phyloP scores from a whole-genome alignment of 2,797 vertebrate genomes.

The Alfaro cultratus region DNA sequence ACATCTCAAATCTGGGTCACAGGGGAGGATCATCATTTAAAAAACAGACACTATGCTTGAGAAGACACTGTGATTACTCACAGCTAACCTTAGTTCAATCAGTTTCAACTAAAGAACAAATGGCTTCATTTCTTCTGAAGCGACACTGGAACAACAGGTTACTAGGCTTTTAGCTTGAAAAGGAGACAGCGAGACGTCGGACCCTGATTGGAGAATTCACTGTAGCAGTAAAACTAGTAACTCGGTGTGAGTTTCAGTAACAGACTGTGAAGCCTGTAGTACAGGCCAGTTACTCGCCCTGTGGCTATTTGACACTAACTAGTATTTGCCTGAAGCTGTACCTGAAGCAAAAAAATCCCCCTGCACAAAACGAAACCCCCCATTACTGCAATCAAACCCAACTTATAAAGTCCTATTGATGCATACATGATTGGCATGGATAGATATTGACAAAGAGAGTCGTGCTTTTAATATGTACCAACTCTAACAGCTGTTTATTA shows the following conservation, averaged over 20 bases:
- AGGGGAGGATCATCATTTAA: conserved; percentile 32
- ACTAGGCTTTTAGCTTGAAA: conserved; percentile 23
- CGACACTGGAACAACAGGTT: conserved; percentile 16
- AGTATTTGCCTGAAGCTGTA: conserved; percentile 24
- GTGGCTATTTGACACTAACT: conserved; percentile 26
- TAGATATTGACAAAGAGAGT: conserved; percentile 12
- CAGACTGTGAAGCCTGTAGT: conserved; percentile 50
- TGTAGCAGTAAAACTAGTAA: conserved; percentile 24
- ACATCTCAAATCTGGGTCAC: conserved; percentile 56
- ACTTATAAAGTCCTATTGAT: conserved; percentile 26
- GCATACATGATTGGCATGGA: conserved; percentile 2
- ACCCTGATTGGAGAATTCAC: conserved; percentile 8
- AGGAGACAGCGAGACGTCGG: background rate
- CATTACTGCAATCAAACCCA: conserved; percentile 3
- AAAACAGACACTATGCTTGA: conserved; percentile 16
- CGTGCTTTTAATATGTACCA: background rate
- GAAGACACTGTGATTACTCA: conserved; percentile 34
- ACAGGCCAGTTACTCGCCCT: conserved; percentile 44
- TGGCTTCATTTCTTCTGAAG: conserved; percentile 18
- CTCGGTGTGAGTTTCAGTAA: conserved; percentile 46
- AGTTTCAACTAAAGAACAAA: conserved; percentile 22
- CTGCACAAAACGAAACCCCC: conserved; percentile 24
- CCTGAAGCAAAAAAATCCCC: conserved; percentile 32
- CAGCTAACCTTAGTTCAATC: conserved; percentile 26
- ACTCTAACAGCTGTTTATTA: background rate